These are phyloP conservation scores for Mesitornis unicolor DNA, from an alignment of 2,113 vertebrate genomes.

Conservation along the genomic window DNA sequence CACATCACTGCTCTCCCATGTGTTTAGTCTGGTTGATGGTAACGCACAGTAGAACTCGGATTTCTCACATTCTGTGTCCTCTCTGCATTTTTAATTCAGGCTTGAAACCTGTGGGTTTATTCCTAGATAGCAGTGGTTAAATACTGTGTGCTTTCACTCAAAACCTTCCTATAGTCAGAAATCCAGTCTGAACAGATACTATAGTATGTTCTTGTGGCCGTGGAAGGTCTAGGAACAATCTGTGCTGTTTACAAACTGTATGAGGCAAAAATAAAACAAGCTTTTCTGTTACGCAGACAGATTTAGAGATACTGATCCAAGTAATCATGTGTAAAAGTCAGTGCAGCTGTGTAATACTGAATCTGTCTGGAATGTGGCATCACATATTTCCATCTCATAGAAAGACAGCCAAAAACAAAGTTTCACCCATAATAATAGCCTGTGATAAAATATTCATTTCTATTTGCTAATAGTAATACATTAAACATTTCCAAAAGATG, in stretches of 20 bases:
- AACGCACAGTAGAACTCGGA: background rate
- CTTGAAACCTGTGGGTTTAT: background rate
- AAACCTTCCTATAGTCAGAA: background rate
- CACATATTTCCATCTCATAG: background rate
- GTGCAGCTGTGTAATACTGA: background rate
- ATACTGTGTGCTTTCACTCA: background rate
- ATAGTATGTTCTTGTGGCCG: background rate
- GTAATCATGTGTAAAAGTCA: background rate
- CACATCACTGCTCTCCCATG: background rate
- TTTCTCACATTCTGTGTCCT: background rate
- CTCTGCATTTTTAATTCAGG: background rate
- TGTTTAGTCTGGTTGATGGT: background rate
- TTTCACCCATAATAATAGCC: background rate
- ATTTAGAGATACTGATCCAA: background rate
- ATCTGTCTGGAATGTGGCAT: background rate
- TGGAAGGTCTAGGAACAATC: background rate
- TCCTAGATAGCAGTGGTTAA: background rate
- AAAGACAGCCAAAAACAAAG: background rate
- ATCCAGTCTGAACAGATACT: background rate
- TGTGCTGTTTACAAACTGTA: background rate
- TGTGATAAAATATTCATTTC: conserved; percentile 15
- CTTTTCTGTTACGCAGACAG: background rate
- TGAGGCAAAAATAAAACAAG: background rate
- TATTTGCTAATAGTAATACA: background rate
- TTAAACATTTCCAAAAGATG: background rate